Evolutionary conservation across 2,797 vertebrate species (phyloP), one percentile per base, ranked within the genome.

Genomic region (Orientallactaga sibirica): DNA sequence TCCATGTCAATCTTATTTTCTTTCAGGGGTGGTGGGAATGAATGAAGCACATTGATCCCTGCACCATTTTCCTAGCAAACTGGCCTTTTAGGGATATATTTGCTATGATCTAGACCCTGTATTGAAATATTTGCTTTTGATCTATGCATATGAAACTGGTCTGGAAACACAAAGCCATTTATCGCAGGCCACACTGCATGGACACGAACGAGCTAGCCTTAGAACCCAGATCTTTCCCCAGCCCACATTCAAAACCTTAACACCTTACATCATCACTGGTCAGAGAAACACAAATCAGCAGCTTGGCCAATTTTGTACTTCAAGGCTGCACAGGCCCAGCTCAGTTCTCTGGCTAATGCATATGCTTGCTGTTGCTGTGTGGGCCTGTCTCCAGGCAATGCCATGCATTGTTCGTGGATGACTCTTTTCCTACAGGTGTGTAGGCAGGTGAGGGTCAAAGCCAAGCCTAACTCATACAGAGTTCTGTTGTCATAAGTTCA

Each of bases 121-220:
- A 11, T 55, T 82, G 24, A 67, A 33, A 29, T 73, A 78, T n/a
- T 84, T 91, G 25, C 37, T 70, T 62, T 62, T 81, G 16, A 84
- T 64, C 61, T 74, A 75, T 5, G 12, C 5, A 78, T 43, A 90
- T 33, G 22, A 93, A 87, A 87, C 4, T 22, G 16, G 75, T 61
- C 48, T 68, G 85, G 85, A 83, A 90, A 86, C 66, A 70, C 27
- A 87, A 67, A 95, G 64, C 62, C 64, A 29, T 25, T 61, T 87
- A 76, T 62, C 43, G 25, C 55, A 41, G 61, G 52, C 41, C 15
- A 76, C 3, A 12, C 1, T 64, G 22, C 8, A 88, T 75, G 25
- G 61, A 74, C 73, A 61, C 71, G 67, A 77, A 52, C 71, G 79
- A 61, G 62, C n/a, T 58, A n/a, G 25, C 27, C 18, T 20, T 20